Conservation (phyloP, 2,113 vertebrate species). For the Platanista minor region DNA sequence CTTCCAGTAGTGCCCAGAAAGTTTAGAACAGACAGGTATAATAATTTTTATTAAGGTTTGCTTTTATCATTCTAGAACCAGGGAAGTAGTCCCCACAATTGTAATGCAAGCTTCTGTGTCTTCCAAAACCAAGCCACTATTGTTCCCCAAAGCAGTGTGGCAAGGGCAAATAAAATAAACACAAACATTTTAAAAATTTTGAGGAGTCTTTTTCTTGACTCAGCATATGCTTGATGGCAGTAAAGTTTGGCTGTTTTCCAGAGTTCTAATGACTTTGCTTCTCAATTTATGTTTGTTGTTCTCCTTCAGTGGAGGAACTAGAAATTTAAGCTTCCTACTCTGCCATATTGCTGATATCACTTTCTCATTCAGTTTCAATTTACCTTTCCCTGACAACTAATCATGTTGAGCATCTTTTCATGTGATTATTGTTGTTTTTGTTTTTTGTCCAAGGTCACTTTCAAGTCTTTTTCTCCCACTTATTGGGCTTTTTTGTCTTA, state of each 20-base stretch:
- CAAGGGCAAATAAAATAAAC: background rate
- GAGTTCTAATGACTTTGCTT: background rate
- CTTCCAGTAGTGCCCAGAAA: background rate
- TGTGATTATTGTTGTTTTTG: background rate
- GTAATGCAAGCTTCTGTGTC: background rate
- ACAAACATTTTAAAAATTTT: background rate
- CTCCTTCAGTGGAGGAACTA: background rate
- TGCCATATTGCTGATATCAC: background rate
- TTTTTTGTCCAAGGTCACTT: background rate
- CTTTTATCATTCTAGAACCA: background rate
- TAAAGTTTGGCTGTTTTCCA: too few species aligned
- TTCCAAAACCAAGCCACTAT: background rate
- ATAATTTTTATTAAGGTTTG: background rate
- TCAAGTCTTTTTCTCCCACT: background rate
- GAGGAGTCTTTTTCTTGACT: background rate
- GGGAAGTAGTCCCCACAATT: background rate
- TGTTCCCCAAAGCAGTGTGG: background rate
- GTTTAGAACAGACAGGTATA: background rate
- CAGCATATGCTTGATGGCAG: background rate
- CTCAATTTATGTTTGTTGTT: background rate
- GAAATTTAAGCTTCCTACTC: background rate
- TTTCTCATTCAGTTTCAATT: background rate
- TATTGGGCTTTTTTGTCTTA: background rate
- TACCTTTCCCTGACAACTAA: background rate
- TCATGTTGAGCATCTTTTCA: background rate